Evolutionary conservation across 2,888 invertebrate genomes (phyloP).

Genomic region (Smittia sp.): DNA sequence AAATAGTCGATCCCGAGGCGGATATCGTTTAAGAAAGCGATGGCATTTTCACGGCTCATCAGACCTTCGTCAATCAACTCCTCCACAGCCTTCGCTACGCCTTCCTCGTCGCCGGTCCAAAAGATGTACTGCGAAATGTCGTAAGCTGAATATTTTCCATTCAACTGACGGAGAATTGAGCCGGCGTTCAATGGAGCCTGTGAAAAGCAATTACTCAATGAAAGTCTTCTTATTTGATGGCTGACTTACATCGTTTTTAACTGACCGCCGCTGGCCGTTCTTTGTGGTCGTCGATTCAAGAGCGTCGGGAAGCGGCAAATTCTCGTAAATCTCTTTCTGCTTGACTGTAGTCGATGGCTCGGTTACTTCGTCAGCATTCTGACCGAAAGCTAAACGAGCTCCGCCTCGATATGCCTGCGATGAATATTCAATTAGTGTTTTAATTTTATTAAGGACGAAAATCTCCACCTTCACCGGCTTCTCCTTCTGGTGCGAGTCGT

Average conservation of each 20-base stretch:
- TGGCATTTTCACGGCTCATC: conserved; percentile 72
- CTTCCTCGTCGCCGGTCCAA: conserved; percentile 78
- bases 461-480: conserved; percentile 1
- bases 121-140: conserved; percentile 82
- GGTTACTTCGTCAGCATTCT: conserved; percentile 4
- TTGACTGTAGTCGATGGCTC: conserved; percentile 1
- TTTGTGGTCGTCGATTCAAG: background rate
- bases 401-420: conserved; percentile 64
- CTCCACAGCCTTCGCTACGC: conserved; percentile 72
- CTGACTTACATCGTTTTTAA: conserved; percentile 23
- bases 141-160: conserved; percentile 69
- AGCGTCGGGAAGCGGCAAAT: conserved; percentile 8
- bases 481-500: conserved; percentile 4
- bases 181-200: conserved; percentile 46
- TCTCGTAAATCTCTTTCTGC: conserved; percentile 22
- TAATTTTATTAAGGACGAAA: background rate
- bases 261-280: background rate
- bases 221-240: too few relatives aligned
- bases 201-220: background rate
- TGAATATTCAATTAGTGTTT: too few relatives aligned
- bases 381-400: conserved; percentile 53
- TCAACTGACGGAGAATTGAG: conserved; percentile 55
- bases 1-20: conserved; percentile 71
- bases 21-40: conserved; percentile 72
- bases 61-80: conserved; percentile 73